Evolutionary conservation across 2,113 vertebrate species (phyloP), one percentile per base, ranked within the genome.

Genomic region (Catharus minimus): DNA sequence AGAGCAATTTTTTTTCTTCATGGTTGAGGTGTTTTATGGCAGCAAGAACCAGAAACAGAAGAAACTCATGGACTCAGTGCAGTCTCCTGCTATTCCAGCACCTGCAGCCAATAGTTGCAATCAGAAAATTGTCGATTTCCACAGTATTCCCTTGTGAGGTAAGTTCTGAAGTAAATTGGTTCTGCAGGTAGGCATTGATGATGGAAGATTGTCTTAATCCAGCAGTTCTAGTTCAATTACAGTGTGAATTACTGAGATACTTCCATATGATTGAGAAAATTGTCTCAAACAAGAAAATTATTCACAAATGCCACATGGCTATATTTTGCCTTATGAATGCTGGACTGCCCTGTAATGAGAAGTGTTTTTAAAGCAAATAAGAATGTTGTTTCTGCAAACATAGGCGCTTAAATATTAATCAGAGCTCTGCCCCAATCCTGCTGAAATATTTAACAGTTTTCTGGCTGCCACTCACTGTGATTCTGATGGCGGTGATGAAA

Each of bases 321-420:
- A 0, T 82, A 30, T 66, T 86, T 92, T 87, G 24, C 60, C 36
- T 46, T 81, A 11, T 60, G 36, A 68, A 86, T 2, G 5, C 53
- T 61, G 60, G 68, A 24, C 84, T 61, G 27, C 15, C 28, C 24
- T 71, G 44, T 60, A 89, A 90, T 68, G 43, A 74, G 64, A 92
- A 71, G 19, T 62, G 73, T 76, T 96, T 94, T 53, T 55, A 83
- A 82, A 92, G 83, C 53, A 95, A 93, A 95, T 86, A 90, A 93
- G 78, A 93, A 73, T 21, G 57, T 90, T 95, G 55, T 33, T 87
- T 92, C 94, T 88, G 61, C 85, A 94, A 87, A 95, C 52, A 60
- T 7, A 61, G 74, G 32, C 41, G n/a, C 66, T 86, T 94, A 93
- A 84, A 91, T 94, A 91, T 95, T 94, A 95, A 96, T 96, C 93